Evolutionary conservation across 2,888 invertebrate genomes (phyloP), one percentile per base, ranked within the genome.

Genomic region (Artemia sinica): DNA sequence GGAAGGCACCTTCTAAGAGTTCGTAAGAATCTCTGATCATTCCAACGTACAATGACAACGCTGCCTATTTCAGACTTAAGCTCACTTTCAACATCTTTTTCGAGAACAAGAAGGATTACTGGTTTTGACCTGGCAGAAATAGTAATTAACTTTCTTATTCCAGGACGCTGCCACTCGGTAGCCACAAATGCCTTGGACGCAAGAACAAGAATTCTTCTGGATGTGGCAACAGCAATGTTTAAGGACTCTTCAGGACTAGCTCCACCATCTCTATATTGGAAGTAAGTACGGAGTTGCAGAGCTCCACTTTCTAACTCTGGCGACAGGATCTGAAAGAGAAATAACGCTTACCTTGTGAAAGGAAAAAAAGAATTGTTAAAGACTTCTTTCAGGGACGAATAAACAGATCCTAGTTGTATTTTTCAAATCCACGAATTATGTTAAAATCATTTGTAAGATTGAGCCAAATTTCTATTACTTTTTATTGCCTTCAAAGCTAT

Each of bases 161-260:
- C 65, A 28, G 51, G 50, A 73, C 89, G 84, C 75, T 89, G 87
- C 95, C 95, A 96, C 80, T 95, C 94, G 79, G 91, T 91, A 80
- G 90, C 88, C 72, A 95, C 83, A 80, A 95, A 96, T 80, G 91
- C 90, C 78, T 89, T 89, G 18, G 93, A 92, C 71, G 96, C 79
- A 71, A 95, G 88, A 73, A 95, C 84, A 71, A 96, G 87, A 65
- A 92, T 91, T 74, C 92, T 84, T 74, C 90, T 86, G 67, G 92
- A 91, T 69, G 89, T 87, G 77, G 93, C 91, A 41, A 93, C 91
- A 1, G 93, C 92, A 77, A 91, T 89, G 74, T 91, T 86, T 70
- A 96, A 89, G 67, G 93, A 92, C 77, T 95, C 94, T 13, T 90
- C 88, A 18, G 94, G 88, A 78, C 88, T 91, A 69, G 89, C 85